These are phyloP conservation scores for Cydia amplana DNA, from an alignment of 1,140 invertebrate genomes.

Conservation along the genomic window DNA sequence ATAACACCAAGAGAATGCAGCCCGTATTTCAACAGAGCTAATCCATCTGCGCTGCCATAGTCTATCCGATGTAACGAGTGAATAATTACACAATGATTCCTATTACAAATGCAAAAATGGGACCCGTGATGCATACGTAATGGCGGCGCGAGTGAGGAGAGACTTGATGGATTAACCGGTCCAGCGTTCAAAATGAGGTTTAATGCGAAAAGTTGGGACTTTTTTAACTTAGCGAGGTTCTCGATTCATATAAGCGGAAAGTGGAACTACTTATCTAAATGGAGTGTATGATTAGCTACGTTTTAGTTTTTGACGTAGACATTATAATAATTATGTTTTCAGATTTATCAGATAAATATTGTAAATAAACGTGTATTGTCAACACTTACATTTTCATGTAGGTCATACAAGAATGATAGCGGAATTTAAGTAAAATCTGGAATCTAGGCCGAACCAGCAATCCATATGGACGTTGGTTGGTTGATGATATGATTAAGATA, in stretches of 20 bases:
- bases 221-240: not conserved
- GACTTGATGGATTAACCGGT: conserved; percentile 19
- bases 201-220: conserved; percentile 17
- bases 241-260: not conserved
- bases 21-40: conserved; percentile 38
- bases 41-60: conserved; percentile 51
- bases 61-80: conserved; percentile 68
- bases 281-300: not conserved
- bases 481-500: no score
- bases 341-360: no score
- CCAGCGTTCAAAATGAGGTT: not conserved
- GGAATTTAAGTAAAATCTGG: no score
- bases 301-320: not conserved
- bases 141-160: conserved; percentile 44
- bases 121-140: conserved; percentile 70
- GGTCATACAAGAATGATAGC: no score
- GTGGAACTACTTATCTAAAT: not conserved
- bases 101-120: conserved; percentile 77
- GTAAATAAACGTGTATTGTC: no score
- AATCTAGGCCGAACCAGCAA: no score
- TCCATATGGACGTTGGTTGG: no score
- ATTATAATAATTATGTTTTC: not conserved
- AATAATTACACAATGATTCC: conserved; percentile 76
- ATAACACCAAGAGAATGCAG: not conserved
- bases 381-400: no score